These are phyloP conservation scores for Hypsopygia costalis DNA, from an alignment of 2,888 invertebrate species.

Conservation along the genomic window DNA sequence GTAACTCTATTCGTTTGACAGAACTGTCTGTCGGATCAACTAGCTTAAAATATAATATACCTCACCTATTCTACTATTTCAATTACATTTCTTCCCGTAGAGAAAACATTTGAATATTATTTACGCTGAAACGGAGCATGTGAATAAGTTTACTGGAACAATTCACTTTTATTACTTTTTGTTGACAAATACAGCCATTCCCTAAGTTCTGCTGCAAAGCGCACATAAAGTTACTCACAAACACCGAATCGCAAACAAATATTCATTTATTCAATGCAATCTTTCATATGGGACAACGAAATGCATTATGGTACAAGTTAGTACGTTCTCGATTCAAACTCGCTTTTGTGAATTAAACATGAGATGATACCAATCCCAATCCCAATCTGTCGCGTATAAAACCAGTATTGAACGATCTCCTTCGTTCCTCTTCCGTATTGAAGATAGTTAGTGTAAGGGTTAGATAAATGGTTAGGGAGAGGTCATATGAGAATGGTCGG, in stretches of 20 bases:
- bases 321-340: conserved; percentile 50
- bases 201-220: conserved; percentile 6
- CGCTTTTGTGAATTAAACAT: conserved; percentile 67
- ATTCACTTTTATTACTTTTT: neutral
- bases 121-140: no score
- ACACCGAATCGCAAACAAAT: conserved; percentile 30
- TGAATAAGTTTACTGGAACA: neutral
- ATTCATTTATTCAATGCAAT: conserved; percentile 63
- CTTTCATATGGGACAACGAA: conserved; percentile 49
- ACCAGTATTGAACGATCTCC: conserved; percentile 37
- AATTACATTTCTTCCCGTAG: no score
- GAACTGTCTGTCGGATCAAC: no score
- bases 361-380: conserved; percentile 66
- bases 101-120: no score
- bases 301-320: conserved; percentile 51
- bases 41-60: no score
- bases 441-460: neutral
- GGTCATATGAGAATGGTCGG: conserved; percentile 32
- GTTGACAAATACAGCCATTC: neutral
- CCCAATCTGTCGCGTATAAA: conserved; percentile 57
- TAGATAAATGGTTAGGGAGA: conserved; percentile 6
- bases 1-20: no score
- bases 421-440: conserved; percentile 1
- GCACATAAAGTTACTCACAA: conserved; percentile 10
- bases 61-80: no score